Evolutionary conservation across 30 jellyfish, hydroid and myxozoan genomes (phyloP).

Genomic region (Hydractinia echinata): DNA sequence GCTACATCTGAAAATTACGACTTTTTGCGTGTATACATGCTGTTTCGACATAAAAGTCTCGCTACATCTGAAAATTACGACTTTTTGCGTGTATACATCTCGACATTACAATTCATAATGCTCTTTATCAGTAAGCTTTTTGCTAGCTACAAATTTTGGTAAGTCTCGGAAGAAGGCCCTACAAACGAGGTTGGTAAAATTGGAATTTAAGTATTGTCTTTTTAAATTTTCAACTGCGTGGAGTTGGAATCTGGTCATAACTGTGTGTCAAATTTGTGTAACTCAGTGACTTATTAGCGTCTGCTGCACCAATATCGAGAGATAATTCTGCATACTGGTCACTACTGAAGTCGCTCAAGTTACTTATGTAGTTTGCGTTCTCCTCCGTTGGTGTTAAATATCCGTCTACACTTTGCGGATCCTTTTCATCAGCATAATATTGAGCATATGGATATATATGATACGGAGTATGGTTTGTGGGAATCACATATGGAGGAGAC

Average conservation of each 20-base stretch:
- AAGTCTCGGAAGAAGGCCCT: too few relatives aligned
- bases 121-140: too few relatives aligned
- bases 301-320: not conserved
- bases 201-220: too few relatives aligned
- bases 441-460: conserved; percentile 2
- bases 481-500: not conserved
- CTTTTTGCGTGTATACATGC: too few relatives aligned
- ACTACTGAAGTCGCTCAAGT: not conserved
- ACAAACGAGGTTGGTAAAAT: too few relatives aligned
- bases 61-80: too few relatives aligned
- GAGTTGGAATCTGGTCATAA: not conserved
- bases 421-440: not conserved
- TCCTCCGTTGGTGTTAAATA: conserved; percentile 1
- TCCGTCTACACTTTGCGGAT: conserved; percentile 3
- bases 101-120: too few relatives aligned
- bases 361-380: not conserved
- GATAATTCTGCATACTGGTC: conserved; percentile 15
- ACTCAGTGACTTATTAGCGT: not conserved
- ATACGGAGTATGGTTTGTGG: not conserved
- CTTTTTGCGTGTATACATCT: too few relatives aligned
- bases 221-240: too few relatives aligned
- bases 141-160: too few relatives aligned
- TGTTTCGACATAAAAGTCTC: too few relatives aligned
- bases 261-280: conserved; percentile 2
- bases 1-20: too few relatives aligned